Conservation (phyloP, 1,140 invertebrate species). For the Apolygus lucorum region DNA sequence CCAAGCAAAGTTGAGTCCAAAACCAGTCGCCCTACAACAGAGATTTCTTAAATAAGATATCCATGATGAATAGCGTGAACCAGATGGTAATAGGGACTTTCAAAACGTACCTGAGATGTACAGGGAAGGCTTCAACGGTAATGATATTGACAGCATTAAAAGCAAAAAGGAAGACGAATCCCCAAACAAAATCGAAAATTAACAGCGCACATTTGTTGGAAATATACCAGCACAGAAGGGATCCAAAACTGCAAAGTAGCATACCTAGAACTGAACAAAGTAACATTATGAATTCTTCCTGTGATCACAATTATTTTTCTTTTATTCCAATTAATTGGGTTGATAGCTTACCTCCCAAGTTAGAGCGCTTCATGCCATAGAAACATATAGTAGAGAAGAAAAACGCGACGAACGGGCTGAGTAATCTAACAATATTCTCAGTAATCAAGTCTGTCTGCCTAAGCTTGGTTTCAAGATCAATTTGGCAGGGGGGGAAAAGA, state of each 20-base stretch:
- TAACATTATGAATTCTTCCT: slow-evolving; percentile 9
- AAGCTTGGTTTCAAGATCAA: slow-evolving; percentile 41
- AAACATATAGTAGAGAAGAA: background rate
- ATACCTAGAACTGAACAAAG: slow-evolving; percentile 18
- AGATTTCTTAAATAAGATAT: background rate
- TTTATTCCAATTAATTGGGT: background rate
- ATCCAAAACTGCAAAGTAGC: slow-evolving; percentile 16
- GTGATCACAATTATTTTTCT: background rate
- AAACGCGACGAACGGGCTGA: slow-evolving; percentile 13
- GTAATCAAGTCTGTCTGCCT: slow-evolving; percentile 25
- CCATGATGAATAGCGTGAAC: background rate
- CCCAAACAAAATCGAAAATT: slow-evolving; percentile 18
- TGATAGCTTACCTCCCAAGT: slow-evolving; percentile 8
- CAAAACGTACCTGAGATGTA: slow-evolving; percentile 20
- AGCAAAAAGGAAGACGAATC: slow-evolving; percentile 17
- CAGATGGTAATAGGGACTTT: too few relatives aligned
- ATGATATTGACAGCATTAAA: slow-evolving; percentile 24
- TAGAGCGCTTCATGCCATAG: background rate
- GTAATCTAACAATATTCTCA: slow-evolving; percentile 14
- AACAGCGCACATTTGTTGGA: background rate
- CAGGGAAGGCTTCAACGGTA: slow-evolving; percentile 23
- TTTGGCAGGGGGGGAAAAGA: slow-evolving; percentile 36
- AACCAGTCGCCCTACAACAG: slow-evolving; percentile 20
- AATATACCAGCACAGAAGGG: background rate
- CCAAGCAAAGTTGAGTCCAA: slow-evolving; percentile 14